phyloP scores from a whole-genome alignment of 2,113 vertebrate genomes.

The Callipepla californica region DNA sequence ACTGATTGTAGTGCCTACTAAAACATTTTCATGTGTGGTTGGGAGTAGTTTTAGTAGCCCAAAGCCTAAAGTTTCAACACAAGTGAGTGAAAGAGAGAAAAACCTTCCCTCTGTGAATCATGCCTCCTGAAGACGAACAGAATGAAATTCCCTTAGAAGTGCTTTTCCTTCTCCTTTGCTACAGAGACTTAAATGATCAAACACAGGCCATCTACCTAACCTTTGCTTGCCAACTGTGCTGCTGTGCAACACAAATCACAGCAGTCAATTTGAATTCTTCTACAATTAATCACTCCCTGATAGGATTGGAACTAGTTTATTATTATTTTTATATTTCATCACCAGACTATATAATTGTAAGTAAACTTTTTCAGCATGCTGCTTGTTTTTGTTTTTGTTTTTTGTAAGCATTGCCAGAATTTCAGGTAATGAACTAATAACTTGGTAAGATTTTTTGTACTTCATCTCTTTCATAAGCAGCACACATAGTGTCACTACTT shows the following conservation, averaged over 20 bases:
- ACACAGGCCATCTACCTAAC: neutral
- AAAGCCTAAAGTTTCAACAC: neutral
- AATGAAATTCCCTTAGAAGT: neutral
- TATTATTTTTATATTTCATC: neutral
- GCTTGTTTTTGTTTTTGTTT: neutral
- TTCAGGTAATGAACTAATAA: slow-evolving; percentile 24
- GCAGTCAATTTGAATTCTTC: neutral
- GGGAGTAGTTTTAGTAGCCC: neutral
- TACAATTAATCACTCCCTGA: neutral
- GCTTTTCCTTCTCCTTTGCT: neutral
- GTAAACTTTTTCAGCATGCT: neutral
- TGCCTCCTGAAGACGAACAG: neutral
- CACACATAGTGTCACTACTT: neutral
- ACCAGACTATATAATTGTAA: neutral
- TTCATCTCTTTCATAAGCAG: neutral
- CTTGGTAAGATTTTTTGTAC: neutral
- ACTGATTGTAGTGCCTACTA: neutral
- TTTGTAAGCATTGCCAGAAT: slow-evolving; percentile 17
- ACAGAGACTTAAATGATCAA: neutral
- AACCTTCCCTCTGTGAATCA: neutral
- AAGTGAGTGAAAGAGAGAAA: neutral
- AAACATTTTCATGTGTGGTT: neutral
- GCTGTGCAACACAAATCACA: neutral
- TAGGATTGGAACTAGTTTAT: neutral
- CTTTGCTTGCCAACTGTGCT: neutral